Conservation (phyloP, 2,113 vertebrate genomes). For the Anhinga rufa region DNA sequence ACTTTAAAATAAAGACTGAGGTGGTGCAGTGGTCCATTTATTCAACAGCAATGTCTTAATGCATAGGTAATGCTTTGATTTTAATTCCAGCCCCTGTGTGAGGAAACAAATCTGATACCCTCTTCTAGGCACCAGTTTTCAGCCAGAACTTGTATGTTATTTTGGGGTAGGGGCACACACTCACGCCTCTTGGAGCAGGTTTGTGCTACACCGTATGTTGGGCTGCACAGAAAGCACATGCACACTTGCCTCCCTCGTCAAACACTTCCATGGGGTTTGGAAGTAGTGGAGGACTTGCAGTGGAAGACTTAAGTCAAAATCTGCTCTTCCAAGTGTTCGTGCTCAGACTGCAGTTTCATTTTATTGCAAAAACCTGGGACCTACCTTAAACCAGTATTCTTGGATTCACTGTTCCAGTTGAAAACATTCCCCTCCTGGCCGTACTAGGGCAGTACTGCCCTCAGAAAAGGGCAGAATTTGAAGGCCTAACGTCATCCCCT, state of each 20-base stretch:
- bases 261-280: background rate
- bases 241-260: too few species aligned
- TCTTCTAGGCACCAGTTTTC: background rate
- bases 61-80: background rate
- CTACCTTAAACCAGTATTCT: background rate
- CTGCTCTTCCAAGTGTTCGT: background rate
- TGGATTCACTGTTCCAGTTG: background rate
- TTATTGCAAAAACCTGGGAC: background rate
- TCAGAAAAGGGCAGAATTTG: background rate
- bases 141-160: background rate
- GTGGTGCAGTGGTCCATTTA: background rate
- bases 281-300: background rate
- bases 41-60: background rate
- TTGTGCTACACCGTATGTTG: rapidly evolving
- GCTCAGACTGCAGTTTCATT: background rate
- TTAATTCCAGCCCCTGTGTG: background rate
- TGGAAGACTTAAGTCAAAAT: background rate
- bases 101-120: background rate
- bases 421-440: background rate
- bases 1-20: background rate
- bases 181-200: background rate
- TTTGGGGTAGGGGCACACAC: background rate
- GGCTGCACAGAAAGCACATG: background rate
- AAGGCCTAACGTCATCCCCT: background rate
- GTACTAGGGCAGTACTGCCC: background rate